Evolutionary conservation across 1,140 invertebrate species (phyloP).

Genomic region (Bombus terrestris): DNA sequence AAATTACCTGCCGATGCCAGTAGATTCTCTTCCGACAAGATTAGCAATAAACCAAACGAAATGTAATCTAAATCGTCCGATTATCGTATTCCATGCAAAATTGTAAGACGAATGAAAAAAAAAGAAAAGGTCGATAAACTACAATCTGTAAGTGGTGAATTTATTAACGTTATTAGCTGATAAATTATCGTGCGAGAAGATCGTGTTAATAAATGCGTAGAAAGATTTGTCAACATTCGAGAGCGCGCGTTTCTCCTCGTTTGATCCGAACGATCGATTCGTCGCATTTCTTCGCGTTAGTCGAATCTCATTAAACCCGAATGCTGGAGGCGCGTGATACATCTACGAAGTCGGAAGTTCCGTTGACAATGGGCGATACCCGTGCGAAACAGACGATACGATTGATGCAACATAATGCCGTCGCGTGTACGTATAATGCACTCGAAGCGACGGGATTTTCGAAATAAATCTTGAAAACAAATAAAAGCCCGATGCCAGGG

Average conservation of each 20-base stretch:
- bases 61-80: too few species aligned
- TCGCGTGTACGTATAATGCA: conserved; percentile 34
- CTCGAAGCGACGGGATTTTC: conserved; percentile 54
- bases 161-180: too few species aligned
- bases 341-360: conserved; percentile 1
- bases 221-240: neutral
- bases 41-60: too few species aligned
- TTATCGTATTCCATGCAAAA: too few species aligned
- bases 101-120: too few species aligned
- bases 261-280: neutral
- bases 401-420: conserved; percentile 25
- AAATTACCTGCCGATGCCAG: too few species aligned
- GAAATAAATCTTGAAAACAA: conserved; percentile 61
- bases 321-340: neutral
- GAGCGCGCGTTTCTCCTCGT: neutral
- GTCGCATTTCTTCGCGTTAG: conserved; percentile 18
- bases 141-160: too few species aligned
- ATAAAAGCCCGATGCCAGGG: conserved; percentile 54
- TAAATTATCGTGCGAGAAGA: neutral
- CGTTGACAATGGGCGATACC: conserved; percentile 11
- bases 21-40: too few species aligned
- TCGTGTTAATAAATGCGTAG: neutral
- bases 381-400: neutral
- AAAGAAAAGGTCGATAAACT: too few species aligned
- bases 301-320: conserved; percentile 31